These are phyloP conservation scores for Myotis brandtii DNA, from an alignment of 2,113 vertebrate species.

Conservation along the genomic window DNA sequence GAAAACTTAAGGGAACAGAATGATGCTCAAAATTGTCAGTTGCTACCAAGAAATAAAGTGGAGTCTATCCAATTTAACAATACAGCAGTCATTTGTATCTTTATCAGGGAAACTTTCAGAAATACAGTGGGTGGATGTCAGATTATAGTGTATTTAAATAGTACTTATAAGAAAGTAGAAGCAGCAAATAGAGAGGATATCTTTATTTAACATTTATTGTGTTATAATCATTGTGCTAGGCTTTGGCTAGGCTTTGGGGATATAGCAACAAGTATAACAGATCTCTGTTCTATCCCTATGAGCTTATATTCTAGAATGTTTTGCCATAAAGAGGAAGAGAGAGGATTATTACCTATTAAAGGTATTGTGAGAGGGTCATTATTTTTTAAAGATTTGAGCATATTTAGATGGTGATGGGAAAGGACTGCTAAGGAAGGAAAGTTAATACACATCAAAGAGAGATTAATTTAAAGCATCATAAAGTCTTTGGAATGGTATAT, in stretches of 20 bases:
- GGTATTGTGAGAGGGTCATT: neutral
- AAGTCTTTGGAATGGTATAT: neutral
- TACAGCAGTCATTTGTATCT: neutral
- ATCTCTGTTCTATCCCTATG: neutral
- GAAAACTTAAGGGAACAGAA: neutral
- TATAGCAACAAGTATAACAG: neutral
- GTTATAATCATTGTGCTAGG: neutral
- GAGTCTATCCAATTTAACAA: neutral
- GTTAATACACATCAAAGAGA: neutral
- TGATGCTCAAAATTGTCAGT: neutral
- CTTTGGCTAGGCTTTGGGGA: neutral
- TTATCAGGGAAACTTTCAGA: neutral
- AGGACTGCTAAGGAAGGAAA: neutral
- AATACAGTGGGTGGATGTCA: neutral
- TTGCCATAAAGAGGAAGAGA: neutral
- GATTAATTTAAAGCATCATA: neutral
- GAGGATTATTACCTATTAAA: neutral
- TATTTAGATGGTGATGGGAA: conserved; percentile 27
- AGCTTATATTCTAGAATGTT: neutral
- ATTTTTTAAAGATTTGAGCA: conserved; percentile 2
- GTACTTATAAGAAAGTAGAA: neutral
- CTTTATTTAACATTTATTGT: neutral
- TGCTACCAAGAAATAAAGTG: neutral
- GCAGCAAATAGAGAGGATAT: neutral
- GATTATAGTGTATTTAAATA: neutral